These are phyloP conservation scores for Amphibalanus amphitrite DNA, from an alignment of 1,140 invertebrate species.

Conservation along the genomic window DNA sequence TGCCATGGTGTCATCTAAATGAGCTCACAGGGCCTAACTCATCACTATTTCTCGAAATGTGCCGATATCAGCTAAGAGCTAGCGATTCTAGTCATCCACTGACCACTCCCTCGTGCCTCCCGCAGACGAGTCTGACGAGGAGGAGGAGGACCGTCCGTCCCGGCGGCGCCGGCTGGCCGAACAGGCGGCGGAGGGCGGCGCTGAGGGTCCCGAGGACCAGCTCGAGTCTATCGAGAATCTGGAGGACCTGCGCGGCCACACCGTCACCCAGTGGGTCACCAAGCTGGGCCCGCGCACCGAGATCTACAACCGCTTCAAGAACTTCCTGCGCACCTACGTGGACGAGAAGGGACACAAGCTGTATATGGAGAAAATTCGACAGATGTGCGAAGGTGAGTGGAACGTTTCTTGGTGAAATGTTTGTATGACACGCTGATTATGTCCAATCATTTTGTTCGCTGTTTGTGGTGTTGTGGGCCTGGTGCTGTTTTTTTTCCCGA, in stretches of 20 bases:
- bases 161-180: conserved; percentile 62
- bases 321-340: conserved; percentile 77
- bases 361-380: conserved; percentile 79
- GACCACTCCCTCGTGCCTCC: too few relatives aligned
- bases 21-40: too few relatives aligned
- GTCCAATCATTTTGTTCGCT: too few relatives aligned
- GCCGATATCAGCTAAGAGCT: too few relatives aligned
- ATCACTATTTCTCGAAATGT: too few relatives aligned
- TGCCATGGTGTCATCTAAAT: too few relatives aligned
- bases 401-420: too few relatives aligned
- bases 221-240: conserved; percentile 96
- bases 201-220: conserved; percentile 54
- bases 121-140: conserved; percentile 40
- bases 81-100: too few relatives aligned
- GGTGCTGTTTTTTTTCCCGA: too few relatives aligned
- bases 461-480: too few relatives aligned
- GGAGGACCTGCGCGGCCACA: conserved; percentile 50
- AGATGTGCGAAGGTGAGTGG: conserved; percentile 80
- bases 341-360: conserved; percentile 73
- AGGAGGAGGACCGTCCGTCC: conserved; percentile 44
- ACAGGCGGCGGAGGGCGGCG: conserved; percentile 60
- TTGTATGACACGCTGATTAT: too few relatives aligned
- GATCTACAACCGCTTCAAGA: conserved; percentile 92
- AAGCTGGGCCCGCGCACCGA: conserved; percentile 91
- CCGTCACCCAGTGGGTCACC: conserved; percentile 70